These are phyloP conservation scores for Nebria salina DNA, from an alignment of 2,888 invertebrate genomes.

Conservation along the genomic window DNA sequence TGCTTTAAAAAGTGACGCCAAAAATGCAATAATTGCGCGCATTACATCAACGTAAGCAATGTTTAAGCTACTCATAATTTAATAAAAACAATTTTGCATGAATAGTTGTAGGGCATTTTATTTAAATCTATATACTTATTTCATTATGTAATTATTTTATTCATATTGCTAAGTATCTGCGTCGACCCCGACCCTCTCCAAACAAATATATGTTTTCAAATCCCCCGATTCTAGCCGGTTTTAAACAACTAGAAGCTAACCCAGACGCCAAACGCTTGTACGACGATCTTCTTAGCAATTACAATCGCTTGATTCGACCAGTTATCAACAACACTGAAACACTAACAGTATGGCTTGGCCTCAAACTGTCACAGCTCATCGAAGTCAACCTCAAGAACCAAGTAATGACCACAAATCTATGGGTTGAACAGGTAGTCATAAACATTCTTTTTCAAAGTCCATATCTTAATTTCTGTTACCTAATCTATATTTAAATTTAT, in stretches of 20 bases:
- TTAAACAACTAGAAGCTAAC: conserved; percentile 77
- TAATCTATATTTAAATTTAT: no score
- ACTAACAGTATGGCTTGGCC: conserved; percentile 88
- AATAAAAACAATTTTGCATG: no score
- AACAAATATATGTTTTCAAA: conserved; percentile 12
- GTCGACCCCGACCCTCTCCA: not conserved
- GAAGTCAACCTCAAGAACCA: conserved; percentile 93
- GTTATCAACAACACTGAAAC: conserved; percentile 94
- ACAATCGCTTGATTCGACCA: conserved; percentile 93
- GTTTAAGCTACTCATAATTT: no score
- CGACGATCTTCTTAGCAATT: conserved; percentile 94
- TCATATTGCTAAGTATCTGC: not conserved
- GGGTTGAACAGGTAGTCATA: conserved; percentile 86
- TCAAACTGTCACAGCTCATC: conserved; percentile 89
- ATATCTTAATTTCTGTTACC: not conserved
- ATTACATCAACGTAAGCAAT: no score
- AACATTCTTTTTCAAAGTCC: not conserved
- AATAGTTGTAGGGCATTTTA: not conserved
- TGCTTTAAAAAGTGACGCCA: no score
- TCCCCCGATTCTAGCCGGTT: conserved; percentile 55
- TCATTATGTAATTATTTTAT: not conserved
- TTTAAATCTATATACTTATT: not conserved
- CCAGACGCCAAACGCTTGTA: conserved; percentile 95
- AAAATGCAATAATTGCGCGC: no score
- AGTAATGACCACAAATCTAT: conserved; percentile 93